Conservation (phyloP, 2,888 invertebrate genomes). For the Drosophila mayaguana region DNA sequence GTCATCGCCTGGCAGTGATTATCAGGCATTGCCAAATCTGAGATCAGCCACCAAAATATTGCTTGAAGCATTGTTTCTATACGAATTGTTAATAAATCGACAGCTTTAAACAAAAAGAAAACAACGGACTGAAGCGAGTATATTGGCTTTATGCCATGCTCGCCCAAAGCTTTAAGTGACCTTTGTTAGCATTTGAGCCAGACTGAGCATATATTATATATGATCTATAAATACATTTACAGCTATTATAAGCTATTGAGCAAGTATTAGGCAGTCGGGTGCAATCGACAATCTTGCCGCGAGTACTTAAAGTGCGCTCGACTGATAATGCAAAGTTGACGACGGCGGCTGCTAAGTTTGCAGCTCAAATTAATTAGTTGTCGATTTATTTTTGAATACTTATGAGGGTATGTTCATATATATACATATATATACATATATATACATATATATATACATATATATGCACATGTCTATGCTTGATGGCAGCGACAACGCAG, state of each 20-base stretch:
- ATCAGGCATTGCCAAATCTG: constrained; percentile 37
- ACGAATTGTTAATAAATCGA: constrained; percentile 25
- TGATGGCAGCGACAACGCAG: constrained; percentile 16
- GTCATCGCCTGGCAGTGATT: constrained; percentile 26
- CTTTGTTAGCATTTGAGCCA: neutral
- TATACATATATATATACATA: neutral
- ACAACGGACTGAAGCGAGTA: neutral
- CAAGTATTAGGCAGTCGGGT: neutral
- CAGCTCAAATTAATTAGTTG: constrained; percentile 47
- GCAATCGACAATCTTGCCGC: neutral
- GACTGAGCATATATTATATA: neutral
- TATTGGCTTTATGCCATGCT: neutral
- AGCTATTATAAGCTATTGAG: neutral
- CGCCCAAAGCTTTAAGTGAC: neutral
- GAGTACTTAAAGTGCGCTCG: constrained; percentile 17
- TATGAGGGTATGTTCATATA: neutral
- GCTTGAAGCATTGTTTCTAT: neutral
- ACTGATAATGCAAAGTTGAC: constrained; percentile 35
- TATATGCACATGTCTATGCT: neutral
- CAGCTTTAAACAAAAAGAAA: neutral
- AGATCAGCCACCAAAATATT: constrained; percentile 23
- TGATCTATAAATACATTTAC: neutral
- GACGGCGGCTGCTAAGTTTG: constrained; percentile 4
- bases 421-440: neutral
- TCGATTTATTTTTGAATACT: constrained; percentile 49